phyloP scores from a whole-genome alignment of 2,888 invertebrate species.

The Clunio marinus region DNA sequence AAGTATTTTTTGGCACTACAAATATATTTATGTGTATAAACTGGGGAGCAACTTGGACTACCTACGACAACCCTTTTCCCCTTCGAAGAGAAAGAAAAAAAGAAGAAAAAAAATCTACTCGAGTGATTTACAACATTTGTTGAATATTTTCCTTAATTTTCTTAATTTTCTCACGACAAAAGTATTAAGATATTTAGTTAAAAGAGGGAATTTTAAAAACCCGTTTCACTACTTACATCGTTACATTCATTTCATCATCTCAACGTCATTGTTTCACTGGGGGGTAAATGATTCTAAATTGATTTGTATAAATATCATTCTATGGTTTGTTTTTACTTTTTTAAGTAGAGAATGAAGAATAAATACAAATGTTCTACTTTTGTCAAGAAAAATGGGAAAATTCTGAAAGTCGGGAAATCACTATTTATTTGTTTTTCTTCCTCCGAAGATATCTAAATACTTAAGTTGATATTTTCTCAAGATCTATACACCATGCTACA shows the following conservation, averaged over 20 bases:
- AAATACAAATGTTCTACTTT: too few species aligned
- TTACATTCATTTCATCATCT: too few species aligned
- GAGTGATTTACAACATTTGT: too few species aligned
- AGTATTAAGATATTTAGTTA: too few species aligned
- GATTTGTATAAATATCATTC: not conserved
- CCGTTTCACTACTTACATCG: not conserved
- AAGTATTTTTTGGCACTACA: slow-evolving; percentile 39
- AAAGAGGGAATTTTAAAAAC: not conserved
- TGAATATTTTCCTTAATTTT: not conserved
- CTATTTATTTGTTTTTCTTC: not conserved
- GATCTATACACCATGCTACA: not conserved
- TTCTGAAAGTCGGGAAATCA: not conserved
- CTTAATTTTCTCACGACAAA: not conserved
- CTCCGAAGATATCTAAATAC: too few species aligned
- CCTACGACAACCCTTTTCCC: too few species aligned
- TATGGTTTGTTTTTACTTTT: too few species aligned
- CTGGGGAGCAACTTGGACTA: not conserved
- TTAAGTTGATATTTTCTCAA: not conserved
- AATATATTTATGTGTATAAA: slow-evolving; percentile 25
- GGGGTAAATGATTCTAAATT: not conserved
- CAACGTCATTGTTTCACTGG: too few species aligned
- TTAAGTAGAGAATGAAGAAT: too few species aligned
- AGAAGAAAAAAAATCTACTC: not conserved
- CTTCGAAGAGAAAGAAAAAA: not conserved
- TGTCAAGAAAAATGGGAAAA: too few species aligned